Conservation (phyloP, 1,140 invertebrate species). For the Grapholita molesta region DNA sequence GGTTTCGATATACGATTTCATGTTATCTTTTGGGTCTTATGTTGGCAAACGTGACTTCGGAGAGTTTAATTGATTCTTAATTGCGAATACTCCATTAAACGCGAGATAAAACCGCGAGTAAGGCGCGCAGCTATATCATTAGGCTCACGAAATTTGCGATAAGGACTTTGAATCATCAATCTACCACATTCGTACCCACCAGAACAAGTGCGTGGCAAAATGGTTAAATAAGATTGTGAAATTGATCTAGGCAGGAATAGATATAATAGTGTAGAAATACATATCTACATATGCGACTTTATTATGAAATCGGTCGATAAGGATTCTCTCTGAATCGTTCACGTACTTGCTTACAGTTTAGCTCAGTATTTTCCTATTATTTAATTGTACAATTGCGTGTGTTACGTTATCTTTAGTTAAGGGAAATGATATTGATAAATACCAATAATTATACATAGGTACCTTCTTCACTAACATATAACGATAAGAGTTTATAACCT, state of each 20-base stretch:
- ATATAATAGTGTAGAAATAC: not conserved
- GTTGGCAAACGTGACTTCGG: constrained; percentile 63
- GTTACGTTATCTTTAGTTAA: too few relatives aligned
- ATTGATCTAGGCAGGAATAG: not conserved
- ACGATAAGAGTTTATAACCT: not conserved
- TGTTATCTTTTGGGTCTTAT: constrained; percentile 44
- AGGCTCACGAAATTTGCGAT: constrained; percentile 53
- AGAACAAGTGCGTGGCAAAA: not conserved
- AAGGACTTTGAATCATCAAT: constrained; percentile 24
- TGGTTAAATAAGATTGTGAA: not conserved
- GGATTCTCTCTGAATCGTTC: constrained; percentile 1
- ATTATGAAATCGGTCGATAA: not conserved
- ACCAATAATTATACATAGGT: not conserved
- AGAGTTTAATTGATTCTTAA: constrained; percentile 71
- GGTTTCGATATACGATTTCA: not conserved
- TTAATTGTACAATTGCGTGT: too few relatives aligned
- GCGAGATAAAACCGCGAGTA: constrained; percentile 52
- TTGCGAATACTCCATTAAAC: constrained; percentile 67
- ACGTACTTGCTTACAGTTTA: too few relatives aligned
- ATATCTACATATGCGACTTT: not conserved
- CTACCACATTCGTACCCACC: not conserved
- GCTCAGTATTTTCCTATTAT: too few relatives aligned
- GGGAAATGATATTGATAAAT: too few relatives aligned
- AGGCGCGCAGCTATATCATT: constrained; percentile 42
- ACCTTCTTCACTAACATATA: not conserved